Base-by-base conservation (phyloP, 1,140 invertebrate species). In the Matsumurasca onukii region DNA sequence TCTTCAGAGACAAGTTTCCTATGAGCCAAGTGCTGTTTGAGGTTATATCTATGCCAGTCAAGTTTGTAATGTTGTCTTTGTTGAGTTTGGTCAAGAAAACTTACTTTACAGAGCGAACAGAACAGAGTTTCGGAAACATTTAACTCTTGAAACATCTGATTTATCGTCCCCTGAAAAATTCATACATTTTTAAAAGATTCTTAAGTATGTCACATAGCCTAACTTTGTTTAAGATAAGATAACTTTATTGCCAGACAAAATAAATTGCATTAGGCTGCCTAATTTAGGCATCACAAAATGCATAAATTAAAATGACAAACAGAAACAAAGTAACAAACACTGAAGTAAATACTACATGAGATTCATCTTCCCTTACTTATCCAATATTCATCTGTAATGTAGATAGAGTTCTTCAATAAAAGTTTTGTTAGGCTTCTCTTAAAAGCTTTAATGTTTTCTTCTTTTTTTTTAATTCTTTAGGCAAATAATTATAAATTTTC, bases 1-100 rank as follows among this genome's bases (percentile, higher is more conserved):
- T 96, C 93, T 1, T 86, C 83, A 0, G 89, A 89, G 0, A 98
- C 86, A 2, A 94, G 89, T 17, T 91, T 89, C 67, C 97, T 81
- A 52, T 92, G 87, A 0, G 89, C 91, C 12, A 98, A 89, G 83
- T 96, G 96, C 70, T 97, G 83, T 78, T 98, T 98, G 48, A 98
- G 85, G 82, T 99, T 99, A 77, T 98, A 98, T 39, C 94, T 85
- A 79, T 98, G 95, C 95, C 95, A 98, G 78, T 97, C 94, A 1
- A 89, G 88, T 81, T 94, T 94, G 76, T 95, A 97, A 79, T 97
- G 94, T 34, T 88, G 84, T 67, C 92, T 84, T 78, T 97, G 95
- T 57, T 81, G 76, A 22, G 74, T 68, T 64, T 82, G 73, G 74
- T 84, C 77, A 24, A 79, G 75, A 74, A 86, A 86, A 25, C 77